Evolutionary conservation across 2,888 invertebrate genomes (phyloP).

Genomic region (Ophion slaviceki): DNA sequence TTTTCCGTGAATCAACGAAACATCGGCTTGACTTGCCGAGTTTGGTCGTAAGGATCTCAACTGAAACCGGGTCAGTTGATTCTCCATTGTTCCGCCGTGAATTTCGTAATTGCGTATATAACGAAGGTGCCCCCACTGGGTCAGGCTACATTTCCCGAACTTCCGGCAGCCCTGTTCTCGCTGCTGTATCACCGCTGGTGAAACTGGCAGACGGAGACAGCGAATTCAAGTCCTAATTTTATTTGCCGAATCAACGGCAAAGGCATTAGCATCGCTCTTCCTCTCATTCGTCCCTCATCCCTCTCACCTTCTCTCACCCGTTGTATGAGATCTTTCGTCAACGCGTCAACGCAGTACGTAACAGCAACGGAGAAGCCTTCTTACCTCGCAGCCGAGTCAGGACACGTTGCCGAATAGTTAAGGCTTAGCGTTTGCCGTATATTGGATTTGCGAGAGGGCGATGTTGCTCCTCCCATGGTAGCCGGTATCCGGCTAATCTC

Average conservation of each 20-base stretch:
- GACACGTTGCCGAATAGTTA: constrained; percentile 42
- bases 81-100: constrained; percentile 44
- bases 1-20: background rate
- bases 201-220: constrained; percentile 38
- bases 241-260: constrained; percentile 63
- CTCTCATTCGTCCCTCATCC: constrained; percentile 45
- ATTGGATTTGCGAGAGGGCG: constrained; percentile 42
- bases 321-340: constrained; percentile 44
- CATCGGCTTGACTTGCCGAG: background rate
- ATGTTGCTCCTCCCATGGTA: constrained; percentile 37
- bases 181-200: constrained; percentile 37
- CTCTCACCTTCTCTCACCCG: constrained; percentile 61
- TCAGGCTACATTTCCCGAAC: constrained; percentile 46
- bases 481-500: constrained; percentile 65
- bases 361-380: background rate
- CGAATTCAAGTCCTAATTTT: constrained; percentile 54
- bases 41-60: background rate
- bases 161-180: constrained; percentile 21
- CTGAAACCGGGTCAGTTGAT: constrained; percentile 40
- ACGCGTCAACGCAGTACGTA: constrained; percentile 29
- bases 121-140: constrained; percentile 31
- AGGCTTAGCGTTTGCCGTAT: constrained; percentile 36
- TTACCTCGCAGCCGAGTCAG: background rate
- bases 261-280: constrained; percentile 51
- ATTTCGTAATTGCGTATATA: constrained; percentile 20